Conservation (phyloP, 2,888 invertebrate genomes). For the Drosophila birchii region DNA sequence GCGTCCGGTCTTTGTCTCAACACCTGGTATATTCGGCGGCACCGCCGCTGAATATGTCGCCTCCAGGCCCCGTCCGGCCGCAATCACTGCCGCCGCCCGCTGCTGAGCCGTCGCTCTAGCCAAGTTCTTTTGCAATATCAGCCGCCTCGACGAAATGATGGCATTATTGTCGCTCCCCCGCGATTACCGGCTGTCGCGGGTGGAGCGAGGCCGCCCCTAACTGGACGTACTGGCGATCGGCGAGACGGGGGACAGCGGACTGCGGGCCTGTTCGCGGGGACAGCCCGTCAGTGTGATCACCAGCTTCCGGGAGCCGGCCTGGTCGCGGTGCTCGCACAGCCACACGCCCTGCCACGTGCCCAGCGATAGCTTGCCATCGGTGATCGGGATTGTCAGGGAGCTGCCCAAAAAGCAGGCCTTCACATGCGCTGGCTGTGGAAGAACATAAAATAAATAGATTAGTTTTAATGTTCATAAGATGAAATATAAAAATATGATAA, state of each 20-base stretch:
- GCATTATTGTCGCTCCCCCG: slow-evolving; percentile 86
- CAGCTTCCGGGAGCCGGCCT: slow-evolving; percentile 95
- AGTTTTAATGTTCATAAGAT: neutral
- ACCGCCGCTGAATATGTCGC: slow-evolving; percentile 18
- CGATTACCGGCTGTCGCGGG: slow-evolving; percentile 86
- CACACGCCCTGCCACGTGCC: slow-evolving; percentile 99
- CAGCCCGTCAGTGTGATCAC: slow-evolving; percentile 96
- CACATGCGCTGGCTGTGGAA: slow-evolving; percentile 95
- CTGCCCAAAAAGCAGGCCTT: slow-evolving; percentile 98
- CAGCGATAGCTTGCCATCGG: slow-evolving; percentile 96
- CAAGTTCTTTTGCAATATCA: slow-evolving; percentile 85
- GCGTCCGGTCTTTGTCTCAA: slow-evolving; percentile 68
- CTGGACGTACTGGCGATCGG: slow-evolving; percentile 96
- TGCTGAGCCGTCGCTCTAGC: slow-evolving; percentile 84
- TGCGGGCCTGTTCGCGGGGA: slow-evolving; percentile 93
- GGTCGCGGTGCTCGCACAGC: slow-evolving; percentile 99
- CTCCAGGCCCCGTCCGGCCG: slow-evolving; percentile 61
- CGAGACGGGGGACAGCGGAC: slow-evolving; percentile 93
- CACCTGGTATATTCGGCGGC: slow-evolving; percentile 47
- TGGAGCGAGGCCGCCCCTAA: slow-evolving; percentile 90
- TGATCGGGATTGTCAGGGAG: slow-evolving; percentile 97
- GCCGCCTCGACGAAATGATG: slow-evolving; percentile 85
- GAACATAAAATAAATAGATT: neutral
- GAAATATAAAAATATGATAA: no score
- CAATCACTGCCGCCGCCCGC: slow-evolving; percentile 77